A percentile compares a stretch with the other conserved stretches of the same genome.
Evolutionary conservation across 2,888 invertebrate genomes (phyloP).

Genomic region (Caenorhabditis wallacei): DNA sequence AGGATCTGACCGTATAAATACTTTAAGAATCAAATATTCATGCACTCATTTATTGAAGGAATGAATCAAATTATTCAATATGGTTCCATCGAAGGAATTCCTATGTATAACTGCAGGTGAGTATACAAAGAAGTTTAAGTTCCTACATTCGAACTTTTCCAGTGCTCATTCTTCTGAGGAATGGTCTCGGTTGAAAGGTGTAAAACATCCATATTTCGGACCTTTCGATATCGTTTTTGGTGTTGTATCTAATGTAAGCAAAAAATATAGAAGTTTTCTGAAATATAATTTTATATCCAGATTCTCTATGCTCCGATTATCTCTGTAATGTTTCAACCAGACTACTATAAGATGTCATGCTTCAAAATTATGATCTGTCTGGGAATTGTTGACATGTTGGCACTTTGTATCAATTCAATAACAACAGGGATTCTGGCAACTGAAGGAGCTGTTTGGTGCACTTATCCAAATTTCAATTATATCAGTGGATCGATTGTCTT

Average conservation of each 20-base stretch:
- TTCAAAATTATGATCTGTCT: slow-evolving; percentile 45
- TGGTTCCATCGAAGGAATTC: slow-evolving; percentile 13
- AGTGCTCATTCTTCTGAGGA: slow-evolving; percentile 23
- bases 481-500: slow-evolving; percentile 17
- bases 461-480: slow-evolving; percentile 41
- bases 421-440: slow-evolving; percentile 19
- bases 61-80: too few species aligned
- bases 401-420: slow-evolving; percentile 27
- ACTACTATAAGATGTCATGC: slow-evolving; percentile 36
- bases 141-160: background rate
- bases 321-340: slow-evolving; percentile 20
- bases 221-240: slow-evolving; percentile 13
- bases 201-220: slow-evolving; percentile 1
- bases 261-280: too few species aligned
- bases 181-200: slow-evolving; percentile 7
- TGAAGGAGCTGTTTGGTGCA: slow-evolving; percentile 36
- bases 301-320: slow-evolving; percentile 32
- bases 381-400: slow-evolving; percentile 32
- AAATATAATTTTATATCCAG: too few species aligned
- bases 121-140: background rate
- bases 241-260: background rate
- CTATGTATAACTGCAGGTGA: slow-evolving; percentile 25
- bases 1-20: background rate
- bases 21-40: too few species aligned
- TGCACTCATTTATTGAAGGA: background rate